phyloP scores from a whole-genome alignment of 1,140 invertebrate genomes.

The Camponotus vicinus region DNA sequence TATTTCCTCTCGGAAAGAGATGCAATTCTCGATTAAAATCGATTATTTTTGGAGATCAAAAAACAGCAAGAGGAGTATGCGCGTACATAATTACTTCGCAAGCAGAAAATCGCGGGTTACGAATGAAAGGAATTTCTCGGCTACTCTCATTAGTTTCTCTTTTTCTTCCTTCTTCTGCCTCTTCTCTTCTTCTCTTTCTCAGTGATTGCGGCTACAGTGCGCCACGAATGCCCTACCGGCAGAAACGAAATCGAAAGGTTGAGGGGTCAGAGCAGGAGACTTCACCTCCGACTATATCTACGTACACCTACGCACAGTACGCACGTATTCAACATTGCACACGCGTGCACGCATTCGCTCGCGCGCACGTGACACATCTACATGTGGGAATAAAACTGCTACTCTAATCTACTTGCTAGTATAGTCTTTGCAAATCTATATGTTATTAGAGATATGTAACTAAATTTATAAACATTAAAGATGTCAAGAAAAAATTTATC shows the following conservation, averaged over 20 bases:
- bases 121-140: slow-evolving; percentile 68
- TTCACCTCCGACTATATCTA: slow-evolving; percentile 63
- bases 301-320: slow-evolving; percentile 34
- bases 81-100: slow-evolving; percentile 62
- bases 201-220: slow-evolving; percentile 39
- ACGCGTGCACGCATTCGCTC: slow-evolving; percentile 9
- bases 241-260: slow-evolving; percentile 72
- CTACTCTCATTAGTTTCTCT: slow-evolving; percentile 69
- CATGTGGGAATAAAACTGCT: slow-evolving; percentile 23
- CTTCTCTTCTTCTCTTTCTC: background rate
- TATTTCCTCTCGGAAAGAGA: background rate
- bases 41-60: background rate
- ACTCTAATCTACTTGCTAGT: background rate
- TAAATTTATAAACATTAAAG: too few species aligned
- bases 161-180: slow-evolving; percentile 10
- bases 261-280: slow-evolving; percentile 66
- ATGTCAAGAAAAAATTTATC: too few species aligned
- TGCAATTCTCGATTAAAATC: background rate
- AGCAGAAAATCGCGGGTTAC: slow-evolving; percentile 70
- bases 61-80: slow-evolving; percentile 18
- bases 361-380: background rate
- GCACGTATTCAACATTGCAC: background rate
- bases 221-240: slow-evolving; percentile 50
- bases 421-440: background rate
- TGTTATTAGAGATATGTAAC: background rate